Conservation (phyloP, 92 coral and sea anemone species). For the Diadumene lineata region DNA sequence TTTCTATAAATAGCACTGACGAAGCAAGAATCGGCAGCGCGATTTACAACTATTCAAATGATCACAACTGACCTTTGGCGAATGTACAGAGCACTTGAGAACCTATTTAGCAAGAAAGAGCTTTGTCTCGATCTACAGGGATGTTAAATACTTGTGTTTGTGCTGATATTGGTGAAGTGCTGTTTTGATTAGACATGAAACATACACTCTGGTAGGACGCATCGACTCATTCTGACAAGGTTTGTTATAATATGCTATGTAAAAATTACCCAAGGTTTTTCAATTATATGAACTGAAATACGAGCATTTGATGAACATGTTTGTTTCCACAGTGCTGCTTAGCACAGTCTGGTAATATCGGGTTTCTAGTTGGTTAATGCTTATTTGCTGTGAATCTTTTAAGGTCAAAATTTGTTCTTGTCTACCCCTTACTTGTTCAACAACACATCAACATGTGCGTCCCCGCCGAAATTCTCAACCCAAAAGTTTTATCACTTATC, state of each 20-base stretch:
- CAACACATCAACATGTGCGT: background rate
- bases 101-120: too few species aligned
- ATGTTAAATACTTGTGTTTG: too few species aligned
- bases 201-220: too few species aligned
- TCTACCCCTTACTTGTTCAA: background rate
- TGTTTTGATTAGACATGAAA: background rate
- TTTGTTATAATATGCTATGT: too few species aligned
- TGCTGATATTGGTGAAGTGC: background rate
- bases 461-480: background rate
- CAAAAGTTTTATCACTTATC: background rate
- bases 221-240: too few species aligned
- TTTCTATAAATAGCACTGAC: conserved; percentile 10
- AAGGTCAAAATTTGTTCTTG: background rate
- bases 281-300: too few species aligned
- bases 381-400: background rate
- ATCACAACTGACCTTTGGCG: background rate
- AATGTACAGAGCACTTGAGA: background rate
- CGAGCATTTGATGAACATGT: too few species aligned
- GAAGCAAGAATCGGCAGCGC: background rate
- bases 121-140: too few species aligned
- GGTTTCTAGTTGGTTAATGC: background rate
- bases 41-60: too few species aligned
- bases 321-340: too few species aligned
- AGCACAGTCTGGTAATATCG: background rate
- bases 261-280: too few species aligned